Evolutionary conservation across 2,113 vertebrate species (phyloP), one percentile per base, ranked within the genome.

Genomic region (Hyla sarda): DNA sequence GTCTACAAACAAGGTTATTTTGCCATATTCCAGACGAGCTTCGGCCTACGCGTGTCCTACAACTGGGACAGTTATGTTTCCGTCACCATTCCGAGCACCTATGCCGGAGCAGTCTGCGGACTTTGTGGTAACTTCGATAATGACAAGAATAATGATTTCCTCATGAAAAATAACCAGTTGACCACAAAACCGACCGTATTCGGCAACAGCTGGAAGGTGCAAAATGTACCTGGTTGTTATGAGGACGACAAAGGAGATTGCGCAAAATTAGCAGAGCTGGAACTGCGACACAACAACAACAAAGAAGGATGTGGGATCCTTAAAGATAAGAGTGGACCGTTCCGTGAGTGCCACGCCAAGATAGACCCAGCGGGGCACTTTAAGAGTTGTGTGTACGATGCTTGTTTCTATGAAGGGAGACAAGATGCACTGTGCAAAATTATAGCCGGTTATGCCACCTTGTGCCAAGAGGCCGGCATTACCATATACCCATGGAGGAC

Each of bases 41-140:
- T 90, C 60, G 87, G 82, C 60, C 79, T 92, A 23, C 88, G 89
- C 54, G 88, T 97, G 84, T 91, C 91, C 52, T 97, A 92, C 0
- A 88, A 83, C 86, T 86, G 89, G 84, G 73, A 90, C 12, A 85
- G 74, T 30, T 16, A 85, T 4, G 58, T 90, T 32, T 86, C 84
- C 17, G 52, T 91, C 54, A 76, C 76, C 32, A 47, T 91, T 47
- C 86, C 87, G 34, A 79, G 69, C 30, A 56, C 47, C 9, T 90
- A 83, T 28, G 82, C 87, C 37, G 91, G 85, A 69, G 48, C 45
- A 47, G 73, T 89, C 28, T 92, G 89, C 78, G 89, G 88, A 74
- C 56, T 92, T 50, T 91, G 91, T n/a, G 89, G 90, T 9, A 91
- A 93, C 72, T 91, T 90, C 71, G 89, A 90, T 47, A 78, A 25